Evolutionary conservation across 2,113 vertebrate genomes (phyloP), one percentile per base, ranked within the genome.

Genomic region (Pogonocichla stellata): DNA sequence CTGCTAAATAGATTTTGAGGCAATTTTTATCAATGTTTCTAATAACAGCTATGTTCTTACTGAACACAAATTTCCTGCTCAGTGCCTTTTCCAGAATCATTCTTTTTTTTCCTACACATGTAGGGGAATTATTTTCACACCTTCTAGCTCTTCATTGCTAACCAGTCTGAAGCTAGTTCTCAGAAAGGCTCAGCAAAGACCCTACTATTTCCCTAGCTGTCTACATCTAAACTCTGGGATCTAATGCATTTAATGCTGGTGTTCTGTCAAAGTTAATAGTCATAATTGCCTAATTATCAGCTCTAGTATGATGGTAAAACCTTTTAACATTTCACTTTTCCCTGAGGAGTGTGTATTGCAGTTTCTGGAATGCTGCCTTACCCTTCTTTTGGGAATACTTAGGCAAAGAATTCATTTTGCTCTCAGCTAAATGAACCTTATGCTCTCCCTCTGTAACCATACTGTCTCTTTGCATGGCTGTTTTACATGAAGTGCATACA

Each of bases 251-350:
- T 97, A 97, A 97, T 92, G 57, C 90, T 93, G 83, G 92, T 96
- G 93, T 94, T 97, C 96, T 98, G 97, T 97, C 98, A 97, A 97
- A 97, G 97, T 97, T 98, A 98, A 98, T 97, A 97, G 96, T 95
- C 81, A 95, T 98, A 98, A 98, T 97, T 98, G 86, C 95, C 96
- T 98, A 98, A 98, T 98, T 98, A 98, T 97, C 96, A 97, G 95
- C 96, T 97, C 91, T 93, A 96, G 88, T 93, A 95, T 97, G 96
- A 98, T 97, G 93, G 94, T 97, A 97, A 98, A 97, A 97, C 96
- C 97, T 97, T 98, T 97, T 97, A 98, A 97, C 97, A 97, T 97
- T 96, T 97, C 87, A 86, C 90, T 97, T 98, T 92, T 93, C 98
- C 96, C 97, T 82, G 93, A 97, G 97, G 98, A 98, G 38, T 92